Evolutionary conservation across 2,797 vertebrate species (phyloP).

Genomic region (Lithobates pipiens): DNA sequence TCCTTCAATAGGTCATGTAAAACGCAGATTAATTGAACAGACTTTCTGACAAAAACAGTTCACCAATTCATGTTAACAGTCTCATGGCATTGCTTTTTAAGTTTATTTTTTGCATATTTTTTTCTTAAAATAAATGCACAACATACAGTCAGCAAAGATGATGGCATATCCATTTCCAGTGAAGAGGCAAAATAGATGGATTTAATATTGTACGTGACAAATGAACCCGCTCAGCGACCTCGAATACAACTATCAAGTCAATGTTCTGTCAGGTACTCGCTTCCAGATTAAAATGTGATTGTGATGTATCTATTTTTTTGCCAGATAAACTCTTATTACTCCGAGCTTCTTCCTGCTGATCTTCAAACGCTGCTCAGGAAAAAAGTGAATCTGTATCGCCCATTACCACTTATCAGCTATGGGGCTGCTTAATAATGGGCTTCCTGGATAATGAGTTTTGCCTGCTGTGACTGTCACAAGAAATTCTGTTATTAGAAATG

Average conservation of each 20-base stretch:
- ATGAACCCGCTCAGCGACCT: neutral
- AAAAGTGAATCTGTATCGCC: slow-evolving; percentile 3
- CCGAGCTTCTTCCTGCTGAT: slow-evolving; percentile 2
- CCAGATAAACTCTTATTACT: slow-evolving; percentile 28
- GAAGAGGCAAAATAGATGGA: slow-evolving; percentile 17
- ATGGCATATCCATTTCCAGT: slow-evolving; percentile 8
- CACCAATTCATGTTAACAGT: too few relatives aligned
- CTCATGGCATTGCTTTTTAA: too few relatives aligned
- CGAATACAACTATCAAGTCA: neutral
- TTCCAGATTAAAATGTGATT: slow-evolving; percentile 14
- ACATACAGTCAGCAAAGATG: neutral
- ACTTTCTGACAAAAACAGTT: too few relatives aligned
- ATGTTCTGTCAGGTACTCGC: slow-evolving; percentile 15
- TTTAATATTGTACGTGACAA: slow-evolving; percentile 40
- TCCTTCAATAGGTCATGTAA: too few relatives aligned
- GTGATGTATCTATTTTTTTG: slow-evolving; percentile 25
- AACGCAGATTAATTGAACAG: too few relatives aligned
- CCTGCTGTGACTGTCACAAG: neutral
- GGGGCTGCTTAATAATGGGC: slow-evolving; percentile 15
- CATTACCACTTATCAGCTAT: slow-evolving; percentile 37
- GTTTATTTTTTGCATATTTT: neutral
- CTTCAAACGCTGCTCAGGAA: slow-evolving; percentile 6
- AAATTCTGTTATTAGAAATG: too few relatives aligned
- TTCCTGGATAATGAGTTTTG: slow-evolving; percentile 37
- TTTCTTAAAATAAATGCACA: neutral